phyloP scores from a whole-genome alignment of 2,797 vertebrate genomes.

The Cercopithecus diana region DNA sequence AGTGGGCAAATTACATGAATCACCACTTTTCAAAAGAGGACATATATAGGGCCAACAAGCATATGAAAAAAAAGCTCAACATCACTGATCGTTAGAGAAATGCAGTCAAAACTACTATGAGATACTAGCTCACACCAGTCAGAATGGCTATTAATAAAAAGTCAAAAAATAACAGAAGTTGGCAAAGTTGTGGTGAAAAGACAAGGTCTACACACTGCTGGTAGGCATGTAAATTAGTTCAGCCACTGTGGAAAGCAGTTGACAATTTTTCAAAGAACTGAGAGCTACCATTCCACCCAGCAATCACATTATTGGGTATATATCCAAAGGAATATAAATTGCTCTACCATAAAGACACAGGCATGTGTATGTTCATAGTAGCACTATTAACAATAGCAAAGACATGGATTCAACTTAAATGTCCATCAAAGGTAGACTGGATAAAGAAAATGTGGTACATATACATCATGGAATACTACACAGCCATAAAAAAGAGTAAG shows the following conservation, averaged over 20 bases:
- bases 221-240: not conserved
- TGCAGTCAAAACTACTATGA: not conserved
- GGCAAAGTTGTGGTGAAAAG: not conserved
- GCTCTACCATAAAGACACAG: not conserved
- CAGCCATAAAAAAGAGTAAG: not conserved
- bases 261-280: not conserved
- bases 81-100: not conserved
- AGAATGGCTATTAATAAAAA: not conserved
- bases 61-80: not conserved
- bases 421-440: not conserved
- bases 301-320: not conserved
- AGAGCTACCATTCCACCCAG: not conserved
- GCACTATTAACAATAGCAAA: not conserved
- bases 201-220: not conserved
- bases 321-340: not conserved
- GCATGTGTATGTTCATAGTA: not conserved
- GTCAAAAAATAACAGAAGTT: not conserved
- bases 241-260: not conserved
- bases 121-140: not conserved
- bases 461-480: not conserved
- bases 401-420: not conserved
- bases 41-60: not conserved
- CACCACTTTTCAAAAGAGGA: not conserved
- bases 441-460: not conserved
- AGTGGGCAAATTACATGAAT: not conserved